Conservation (phyloP, 1,140 invertebrate genomes). For the Uloborus diversus region DNA sequence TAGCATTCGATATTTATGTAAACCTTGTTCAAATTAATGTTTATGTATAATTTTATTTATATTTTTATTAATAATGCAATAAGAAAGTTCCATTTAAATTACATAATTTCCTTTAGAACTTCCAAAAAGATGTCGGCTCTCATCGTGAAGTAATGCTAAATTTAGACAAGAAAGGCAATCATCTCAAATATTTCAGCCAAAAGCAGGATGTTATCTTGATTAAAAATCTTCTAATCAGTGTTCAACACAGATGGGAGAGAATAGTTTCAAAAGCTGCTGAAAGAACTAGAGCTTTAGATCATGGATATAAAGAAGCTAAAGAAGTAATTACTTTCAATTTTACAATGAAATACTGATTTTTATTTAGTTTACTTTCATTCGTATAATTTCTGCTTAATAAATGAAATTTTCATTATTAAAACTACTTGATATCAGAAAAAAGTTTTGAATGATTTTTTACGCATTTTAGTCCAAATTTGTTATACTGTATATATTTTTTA, state of each 20-base stretch:
- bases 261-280: conserved; percentile 95
- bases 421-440: not conserved
- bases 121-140: conserved; percentile 93
- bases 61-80: no score
- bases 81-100: no score
- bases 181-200: conserved; percentile 98
- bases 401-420: not conserved
- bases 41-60: no score
- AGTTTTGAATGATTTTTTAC: not conserved
- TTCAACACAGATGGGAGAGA: conserved; percentile 97
- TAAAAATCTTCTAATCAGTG: conserved; percentile 95
- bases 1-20: no score
- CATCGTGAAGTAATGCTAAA: conserved; percentile 95
- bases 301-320: conserved; percentile 94
- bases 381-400: not conserved
- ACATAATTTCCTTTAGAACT: no score
- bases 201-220: conserved; percentile 99
- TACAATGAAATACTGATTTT: not conserved
- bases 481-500: not conserved
- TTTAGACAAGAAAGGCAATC: conserved; percentile 96
- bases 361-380: not conserved
- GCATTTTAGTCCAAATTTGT: not conserved
- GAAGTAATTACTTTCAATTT: conserved; percentile 67
- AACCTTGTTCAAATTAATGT: no score
- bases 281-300: conserved; percentile 88